A percentile compares a stretch with the other conserved stretches of the same genome.
phyloP scores from a whole-genome alignment of 2,113 vertebrate species.

The Nycticryphes semicollaris region DNA sequence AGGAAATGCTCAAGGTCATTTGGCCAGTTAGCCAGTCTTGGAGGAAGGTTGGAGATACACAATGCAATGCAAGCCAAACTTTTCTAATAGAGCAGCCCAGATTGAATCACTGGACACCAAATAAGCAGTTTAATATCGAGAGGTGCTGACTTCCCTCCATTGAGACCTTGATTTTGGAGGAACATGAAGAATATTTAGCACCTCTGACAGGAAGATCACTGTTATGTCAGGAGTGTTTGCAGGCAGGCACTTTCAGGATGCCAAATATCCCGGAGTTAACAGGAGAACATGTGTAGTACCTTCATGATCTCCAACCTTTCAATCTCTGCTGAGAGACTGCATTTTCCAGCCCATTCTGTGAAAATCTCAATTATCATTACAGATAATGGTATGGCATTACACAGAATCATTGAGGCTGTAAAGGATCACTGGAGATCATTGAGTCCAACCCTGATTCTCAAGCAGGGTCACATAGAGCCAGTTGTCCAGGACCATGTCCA shows the following conservation, averaged over 20 bases:
- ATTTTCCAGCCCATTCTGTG: background rate
- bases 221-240: background rate
- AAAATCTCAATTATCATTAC: background rate
- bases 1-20: fast-evolving
- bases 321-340: background rate
- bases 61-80: background rate
- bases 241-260: background rate
- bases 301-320: background rate
- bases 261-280: background rate
- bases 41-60: background rate
- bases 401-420: background rate
- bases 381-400: background rate
- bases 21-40: background rate
- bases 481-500: background rate
- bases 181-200: background rate
- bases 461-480: background rate
- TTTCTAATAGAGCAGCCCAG: background rate
- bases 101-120: background rate
- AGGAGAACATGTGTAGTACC: background rate
- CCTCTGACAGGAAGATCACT: background rate
- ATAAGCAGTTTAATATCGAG: background rate
- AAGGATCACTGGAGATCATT: background rate
- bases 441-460: background rate
- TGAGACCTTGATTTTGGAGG: background rate
- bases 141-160: background rate